phyloP scores from a whole-genome alignment of 2,797 vertebrate genomes.

The Pangasius sanitwongsei region DNA sequence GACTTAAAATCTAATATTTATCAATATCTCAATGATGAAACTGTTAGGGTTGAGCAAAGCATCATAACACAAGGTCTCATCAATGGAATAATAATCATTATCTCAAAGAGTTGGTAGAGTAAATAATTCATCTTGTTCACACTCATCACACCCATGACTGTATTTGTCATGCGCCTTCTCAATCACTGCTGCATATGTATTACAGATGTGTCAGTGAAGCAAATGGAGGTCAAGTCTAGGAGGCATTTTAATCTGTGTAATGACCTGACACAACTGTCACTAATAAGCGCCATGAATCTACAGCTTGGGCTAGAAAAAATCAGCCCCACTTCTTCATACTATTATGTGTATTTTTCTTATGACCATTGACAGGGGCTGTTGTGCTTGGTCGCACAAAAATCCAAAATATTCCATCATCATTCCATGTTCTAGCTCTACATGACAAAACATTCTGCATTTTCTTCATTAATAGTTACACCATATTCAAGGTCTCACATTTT shows the following conservation, averaged over 20 bases:
- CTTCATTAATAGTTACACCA: slow-evolving; percentile 60
- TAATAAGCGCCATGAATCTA: not conserved
- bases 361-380: not conserved
- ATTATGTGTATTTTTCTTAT: not conserved
- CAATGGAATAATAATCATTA: not conserved
- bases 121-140: not conserved
- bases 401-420: not conserved
- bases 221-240: not conserved
- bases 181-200: not conserved
- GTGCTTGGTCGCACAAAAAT: not conserved
- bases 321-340: not conserved
- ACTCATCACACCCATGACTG: not conserved
- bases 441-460: not conserved
- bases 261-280: not conserved
- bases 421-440: not conserved
- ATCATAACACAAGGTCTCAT: not conserved
- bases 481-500: slow-evolving; percentile 65
- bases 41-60: not conserved
- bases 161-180: not conserved
- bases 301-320: not conserved
- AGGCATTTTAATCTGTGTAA: not conserved
- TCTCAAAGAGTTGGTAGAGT: not conserved
- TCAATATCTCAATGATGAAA: not conserved
- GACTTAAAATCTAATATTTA: not conserved
- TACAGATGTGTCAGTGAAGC: not conserved